phyloP scores from a whole-genome alignment of 2,113 vertebrate genomes.

The Calidris pugnax region DNA sequence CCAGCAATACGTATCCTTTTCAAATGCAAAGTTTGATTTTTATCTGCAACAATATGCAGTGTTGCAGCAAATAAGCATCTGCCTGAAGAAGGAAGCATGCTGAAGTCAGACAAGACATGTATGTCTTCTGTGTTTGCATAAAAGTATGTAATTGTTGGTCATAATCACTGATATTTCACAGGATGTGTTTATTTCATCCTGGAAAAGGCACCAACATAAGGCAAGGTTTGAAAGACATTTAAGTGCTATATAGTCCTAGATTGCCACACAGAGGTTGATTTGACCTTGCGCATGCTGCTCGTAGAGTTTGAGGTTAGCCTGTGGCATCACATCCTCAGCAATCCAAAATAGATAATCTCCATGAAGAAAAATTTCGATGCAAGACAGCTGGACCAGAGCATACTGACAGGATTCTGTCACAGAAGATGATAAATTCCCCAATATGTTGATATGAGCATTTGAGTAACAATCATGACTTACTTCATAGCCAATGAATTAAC shows the following conservation, averaged over 20 bases:
- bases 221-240: not conserved
- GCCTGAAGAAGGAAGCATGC: not conserved
- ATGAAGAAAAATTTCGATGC: not conserved
- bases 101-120: rapidly evolving
- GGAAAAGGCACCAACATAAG: not conserved
- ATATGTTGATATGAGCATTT: not conserved
- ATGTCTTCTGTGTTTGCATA: not conserved
- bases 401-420: not conserved
- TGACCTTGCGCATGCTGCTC: not conserved
- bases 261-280: not conserved
- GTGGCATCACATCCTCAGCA: not conserved
- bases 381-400: not conserved
- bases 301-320: not conserved
- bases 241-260: not conserved
- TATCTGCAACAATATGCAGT: not conserved
- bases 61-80: not conserved
- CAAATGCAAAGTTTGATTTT: not conserved
- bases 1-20: not conserved
- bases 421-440: not conserved
- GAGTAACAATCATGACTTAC: not conserved
- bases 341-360: not conserved
- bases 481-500: not conserved
- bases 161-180: not conserved
- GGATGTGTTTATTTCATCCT: not conserved
- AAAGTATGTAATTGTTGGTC: not conserved